Base-by-base conservation (phyloP, 2,888 invertebrate species). In the Zaprionus obscuricornis region DNA sequence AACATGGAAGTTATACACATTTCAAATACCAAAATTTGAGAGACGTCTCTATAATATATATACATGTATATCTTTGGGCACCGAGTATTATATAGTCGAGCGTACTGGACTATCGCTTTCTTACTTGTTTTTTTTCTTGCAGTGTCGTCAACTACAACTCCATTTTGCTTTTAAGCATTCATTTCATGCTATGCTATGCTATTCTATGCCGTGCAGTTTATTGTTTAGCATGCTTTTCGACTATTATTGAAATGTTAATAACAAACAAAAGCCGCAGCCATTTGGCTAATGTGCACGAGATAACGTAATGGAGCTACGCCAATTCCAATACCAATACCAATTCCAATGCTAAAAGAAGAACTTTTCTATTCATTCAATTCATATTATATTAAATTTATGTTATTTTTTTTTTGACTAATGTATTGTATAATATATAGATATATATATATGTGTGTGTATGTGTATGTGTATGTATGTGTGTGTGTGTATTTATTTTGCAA, bases 191-290 rank as follows among this genome's bases (percentile, higher is more conserved):
- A 70, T 45, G 39, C 65, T 20, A 22, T 10, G 33, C 10, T 16
- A 54, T 46, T 42, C 42, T 50, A 51, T 73, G 39, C 31, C 36
- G 46, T 58, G 81, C 84, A 83, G 77, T 68, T 78, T 78, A 78
- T 78, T 78, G 86, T 78, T 81, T 65, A 39, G 77, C 82, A 81
- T 86, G 85, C 68, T 72, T 76, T 72, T 60, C 27, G 63, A 46
- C 85, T 81, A 78, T 78, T 78, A 81, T 76, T 51, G 18, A 54
- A 84, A 72, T 83, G 68, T 36, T 42, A 59, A 56, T 51, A 58
- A 43, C 34, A 47, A 72, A 31, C 31, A 50, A 40, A 24, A 40
- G 34, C 54, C 13, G 22, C 31, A 18, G 57, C 57, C 65, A 84
- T 81, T 86, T 86, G 69, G 62, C 65, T 72, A 86, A 86, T 78